Evolutionary conservation across 2,113 vertebrate species (phyloP), one percentile per base, ranked within the genome.

Genomic region (Riparia riparia): DNA sequence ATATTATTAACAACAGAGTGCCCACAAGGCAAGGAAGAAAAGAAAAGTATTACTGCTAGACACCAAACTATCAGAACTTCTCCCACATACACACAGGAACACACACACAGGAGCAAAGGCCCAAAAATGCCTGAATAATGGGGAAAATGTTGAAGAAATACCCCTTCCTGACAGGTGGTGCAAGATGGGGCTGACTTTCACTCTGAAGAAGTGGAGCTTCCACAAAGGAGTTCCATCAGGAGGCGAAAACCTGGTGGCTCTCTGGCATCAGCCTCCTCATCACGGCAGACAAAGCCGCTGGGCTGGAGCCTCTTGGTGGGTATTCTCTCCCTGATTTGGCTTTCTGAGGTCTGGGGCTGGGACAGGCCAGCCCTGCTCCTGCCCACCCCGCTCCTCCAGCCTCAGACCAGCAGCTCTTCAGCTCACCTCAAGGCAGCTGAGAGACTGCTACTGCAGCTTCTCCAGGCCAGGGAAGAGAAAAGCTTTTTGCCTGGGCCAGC

Each of bases 361-460:
- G 56, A 24, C 24, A 15, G 42, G 12, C 17, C 32, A 37, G 68
- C 4, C 14, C 58, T 1, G 1, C 32, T 53, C 37, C 8, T 0
- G 0, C 19, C 10, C 2, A 15, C 15, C 31, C 56, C 2, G 0
- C 2, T 63, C 28, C 57, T 32, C 21, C 1, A 0, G 39, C 41
- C 32, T 13, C 1, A 0, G 32, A 63, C 8, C 49, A 41, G 60
- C 41, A 56, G 50, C 50, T 41, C 50, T 24, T 47, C 42, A 13
- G 29, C 4, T 49, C 50, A 19, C n/a, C n/a, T 49, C 70, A 18
- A 29, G 42, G 42, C 24, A 65, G 24, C 42, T 41, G 7, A 17
- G 64, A 18, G 69, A 28, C 22, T 47, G 60, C 49, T 54, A 14
- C n/a, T 39, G 22, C 22, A 73, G n/a, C n/a, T 47, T 39, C 58